phyloP scores from a whole-genome alignment of 2,113 vertebrate species.

The Petrocephalus microphthalmus region DNA sequence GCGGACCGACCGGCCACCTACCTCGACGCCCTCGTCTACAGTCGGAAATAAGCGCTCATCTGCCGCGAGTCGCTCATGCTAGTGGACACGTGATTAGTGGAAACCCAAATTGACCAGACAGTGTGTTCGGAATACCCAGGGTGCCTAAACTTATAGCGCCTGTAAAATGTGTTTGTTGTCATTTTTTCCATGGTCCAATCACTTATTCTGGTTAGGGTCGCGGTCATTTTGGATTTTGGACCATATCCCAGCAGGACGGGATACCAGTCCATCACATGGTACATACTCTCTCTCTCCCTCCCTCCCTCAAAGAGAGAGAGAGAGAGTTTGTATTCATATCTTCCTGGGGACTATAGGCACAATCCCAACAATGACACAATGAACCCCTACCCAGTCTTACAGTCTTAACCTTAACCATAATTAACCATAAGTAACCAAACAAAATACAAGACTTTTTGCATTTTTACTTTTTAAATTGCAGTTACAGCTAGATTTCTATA shows the following conservation, averaged over 20 bases:
- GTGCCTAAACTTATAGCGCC: neutral
- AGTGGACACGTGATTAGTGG: slow-evolving; percentile 54
- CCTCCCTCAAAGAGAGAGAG: too few relatives aligned
- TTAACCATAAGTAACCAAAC: too few relatives aligned
- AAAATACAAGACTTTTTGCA: neutral
- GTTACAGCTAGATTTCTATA: neutral
- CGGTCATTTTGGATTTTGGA: neutral
- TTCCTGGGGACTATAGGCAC: neutral
- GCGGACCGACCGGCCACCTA: slow-evolving; percentile 61
- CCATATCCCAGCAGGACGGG: neutral
- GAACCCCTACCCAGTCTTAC: neutral
- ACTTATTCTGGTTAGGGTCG: neutral
- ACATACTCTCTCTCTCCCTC: neutral
- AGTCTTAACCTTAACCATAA: too few relatives aligned
- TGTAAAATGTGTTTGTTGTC: neutral
- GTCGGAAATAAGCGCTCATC: slow-evolving; percentile 63
- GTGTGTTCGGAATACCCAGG: neutral
- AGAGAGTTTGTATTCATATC: neutral
- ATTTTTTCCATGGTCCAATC: neutral
- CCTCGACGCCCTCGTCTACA: slow-evolving; percentile 54
- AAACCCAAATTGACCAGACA: neutral
- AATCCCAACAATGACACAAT: too few relatives aligned
- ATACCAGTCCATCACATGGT: neutral
- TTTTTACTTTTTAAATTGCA: neutral
- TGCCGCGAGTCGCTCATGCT: slow-evolving; percentile 61